These are phyloP conservation scores for Eupeodes luniger DNA, from an alignment of 2,888 invertebrate genomes.

Conservation along the genomic window DNA sequence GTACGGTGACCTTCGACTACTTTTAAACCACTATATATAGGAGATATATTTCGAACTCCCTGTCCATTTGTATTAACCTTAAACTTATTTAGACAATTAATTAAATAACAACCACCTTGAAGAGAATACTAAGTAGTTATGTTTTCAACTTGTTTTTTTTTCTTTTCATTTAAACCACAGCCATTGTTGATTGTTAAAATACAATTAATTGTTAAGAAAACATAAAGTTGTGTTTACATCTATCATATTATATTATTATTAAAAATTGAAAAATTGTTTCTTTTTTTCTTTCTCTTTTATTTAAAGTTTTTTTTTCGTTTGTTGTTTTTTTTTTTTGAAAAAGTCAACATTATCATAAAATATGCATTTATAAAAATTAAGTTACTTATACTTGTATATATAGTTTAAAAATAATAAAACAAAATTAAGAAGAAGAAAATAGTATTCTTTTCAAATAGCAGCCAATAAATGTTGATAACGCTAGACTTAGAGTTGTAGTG, in stretches of 20 bases:
- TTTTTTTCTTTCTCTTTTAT: not conserved
- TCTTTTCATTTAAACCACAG: too few relatives aligned
- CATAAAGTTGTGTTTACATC: not conserved
- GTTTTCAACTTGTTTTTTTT: too few relatives aligned
- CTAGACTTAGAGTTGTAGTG: slow-evolving; percentile 23
- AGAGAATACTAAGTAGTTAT: not conserved
- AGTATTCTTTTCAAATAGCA: slow-evolving; percentile 52
- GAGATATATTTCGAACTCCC: too few relatives aligned
- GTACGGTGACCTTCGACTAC: too few relatives aligned
- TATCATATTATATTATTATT: not conserved
- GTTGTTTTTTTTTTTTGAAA: not conserved
- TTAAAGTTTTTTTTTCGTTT: slow-evolving; percentile 15
- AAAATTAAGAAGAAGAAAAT: slow-evolving; percentile 16
- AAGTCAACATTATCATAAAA: not conserved
- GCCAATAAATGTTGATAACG: slow-evolving; percentile 36
- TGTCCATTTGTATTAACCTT: too few relatives aligned
- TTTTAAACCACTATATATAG: too few relatives aligned
- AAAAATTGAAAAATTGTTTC: not conserved
- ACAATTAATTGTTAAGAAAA: not conserved
- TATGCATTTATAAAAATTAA: slow-evolving; percentile 21
- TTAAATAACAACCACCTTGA: not conserved
- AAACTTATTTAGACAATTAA: not conserved
- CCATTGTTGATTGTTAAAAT: too few relatives aligned
- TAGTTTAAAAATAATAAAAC: slow-evolving; percentile 41
- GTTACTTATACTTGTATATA: slow-evolving; percentile 27